Base-by-base conservation (phyloP, 2,888 invertebrate species). In the Lathronympha strigana region DNA sequence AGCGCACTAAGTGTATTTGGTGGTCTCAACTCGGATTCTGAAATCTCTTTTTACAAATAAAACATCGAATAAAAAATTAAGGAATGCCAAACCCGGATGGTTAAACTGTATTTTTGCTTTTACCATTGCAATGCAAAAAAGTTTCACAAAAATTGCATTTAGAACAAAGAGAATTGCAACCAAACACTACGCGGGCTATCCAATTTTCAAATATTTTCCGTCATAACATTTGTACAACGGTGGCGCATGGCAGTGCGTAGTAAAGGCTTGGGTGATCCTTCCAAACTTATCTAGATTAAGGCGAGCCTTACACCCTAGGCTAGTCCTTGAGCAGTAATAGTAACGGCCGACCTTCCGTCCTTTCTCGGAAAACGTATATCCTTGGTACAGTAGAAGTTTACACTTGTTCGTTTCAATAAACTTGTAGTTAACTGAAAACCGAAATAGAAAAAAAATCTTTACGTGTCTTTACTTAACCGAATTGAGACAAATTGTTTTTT, bases 291-390 rank as follows among this genome's bases (percentile, higher is more conserved):
- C 13, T 3, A 36, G 3, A 36, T 3, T 13, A 13, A 36, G 13
- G 1, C 36, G 36, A 13, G 36, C 36, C 36, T 13, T 36, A 13
- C 36, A 36, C 0, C 9, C 9, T 11, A 3, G 11, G 3, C 11
- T 36, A 36, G 9, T 6, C 66, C 63, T 8, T 4, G 73, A 72
- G 54, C 73, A 73, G 17, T 71, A 61, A 33, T 69, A 69, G 1
- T 58, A 61, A 36, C 67, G 67, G 1, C 36, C 45, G 6, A 11
- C 25, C 28, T 67, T 68, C 2, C 47, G 66, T 0, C 72, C 72
- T 40, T 69, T 64, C 40, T 69, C 68, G 1, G 73, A 72, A 49
- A 69, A 75, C 1, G 73, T 71, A n/a, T 69, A 69, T 4, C 67
- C 62, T 49, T 67, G 57, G 49, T 71, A 75, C 70, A 71, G 69